Conservation (phyloP, 2,888 invertebrate genomes). For the Tachina lurida region DNA sequence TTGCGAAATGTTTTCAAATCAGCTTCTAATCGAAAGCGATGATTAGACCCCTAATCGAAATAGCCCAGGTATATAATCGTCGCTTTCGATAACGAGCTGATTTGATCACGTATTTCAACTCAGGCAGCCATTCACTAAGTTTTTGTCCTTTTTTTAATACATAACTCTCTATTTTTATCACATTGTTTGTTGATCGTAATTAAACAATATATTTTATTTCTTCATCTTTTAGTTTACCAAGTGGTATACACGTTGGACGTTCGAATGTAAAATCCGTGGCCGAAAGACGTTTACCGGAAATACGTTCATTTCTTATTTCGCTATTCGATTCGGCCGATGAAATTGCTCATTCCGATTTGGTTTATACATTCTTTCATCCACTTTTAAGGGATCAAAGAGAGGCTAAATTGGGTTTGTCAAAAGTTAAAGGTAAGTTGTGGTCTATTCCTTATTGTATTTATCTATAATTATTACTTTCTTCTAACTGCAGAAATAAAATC, state of each 20-base stretch:
- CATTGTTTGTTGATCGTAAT: background rate
- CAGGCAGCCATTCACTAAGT: too few relatives aligned
- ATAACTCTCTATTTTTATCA: background rate
- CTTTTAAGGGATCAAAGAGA: slow-evolving; percentile 96
- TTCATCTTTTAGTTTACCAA: slow-evolving; percentile 84
- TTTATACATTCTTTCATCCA: slow-evolving; percentile 99
- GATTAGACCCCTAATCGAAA: too few relatives aligned
- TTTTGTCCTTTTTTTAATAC: too few relatives aligned
- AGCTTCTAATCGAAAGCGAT: too few relatives aligned
- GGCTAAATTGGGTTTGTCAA: slow-evolving; percentile 90
- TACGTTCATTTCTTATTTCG: slow-evolving; percentile 93
- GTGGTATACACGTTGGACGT: slow-evolving; percentile 92
- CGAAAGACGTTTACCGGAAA: slow-evolving; percentile 93
- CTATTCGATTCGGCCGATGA: slow-evolving; percentile 95
- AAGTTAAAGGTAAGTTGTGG: slow-evolving; percentile 87
- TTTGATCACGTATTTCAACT: too few relatives aligned
- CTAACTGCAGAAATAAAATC: slow-evolving; percentile 78
- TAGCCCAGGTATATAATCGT: too few relatives aligned
- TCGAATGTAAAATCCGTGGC: slow-evolving; percentile 98
- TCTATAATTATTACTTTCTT: background rate
- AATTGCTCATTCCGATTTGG: slow-evolving; percentile 97
- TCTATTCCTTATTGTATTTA: background rate
- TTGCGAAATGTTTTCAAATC: too few relatives aligned
- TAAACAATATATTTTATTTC: slow-evolving; percentile 59
- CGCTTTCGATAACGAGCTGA: too few relatives aligned